These are phyloP conservation scores for Bombus sibiricus DNA, from an alignment of 1,140 invertebrate genomes.

Conservation along the genomic window DNA sequence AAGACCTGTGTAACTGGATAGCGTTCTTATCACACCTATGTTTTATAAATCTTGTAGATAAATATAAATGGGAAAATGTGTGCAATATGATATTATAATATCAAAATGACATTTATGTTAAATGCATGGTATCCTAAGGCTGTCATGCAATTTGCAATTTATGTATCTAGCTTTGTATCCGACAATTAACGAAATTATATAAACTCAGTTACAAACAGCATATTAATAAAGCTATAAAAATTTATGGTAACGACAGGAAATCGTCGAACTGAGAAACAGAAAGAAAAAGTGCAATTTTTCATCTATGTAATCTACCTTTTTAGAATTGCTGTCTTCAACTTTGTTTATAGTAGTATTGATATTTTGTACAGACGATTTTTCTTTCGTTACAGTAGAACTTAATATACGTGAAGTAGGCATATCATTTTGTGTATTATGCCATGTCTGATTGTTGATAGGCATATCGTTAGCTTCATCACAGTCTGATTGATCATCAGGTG, in stretches of 20 bases:
- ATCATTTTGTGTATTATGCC: conserved; percentile 75
- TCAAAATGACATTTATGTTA: conserved; percentile 13
- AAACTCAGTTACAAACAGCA: conserved; percentile 48
- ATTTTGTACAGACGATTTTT: conserved; percentile 75
- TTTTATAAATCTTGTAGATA: background rate
- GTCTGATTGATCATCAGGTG: conserved; percentile 77
- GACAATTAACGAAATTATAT: conserved; percentile 31
- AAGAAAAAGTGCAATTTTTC: conserved; percentile 57
- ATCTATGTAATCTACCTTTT: conserved; percentile 77
- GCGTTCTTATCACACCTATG: background rate
- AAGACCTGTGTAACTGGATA: background rate
- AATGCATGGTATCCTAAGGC: conserved; percentile 21
- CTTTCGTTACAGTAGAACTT: conserved; percentile 75
- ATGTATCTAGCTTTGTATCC: conserved; percentile 9
- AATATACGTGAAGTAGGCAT: conserved; percentile 73
- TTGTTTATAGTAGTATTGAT: conserved; percentile 72
- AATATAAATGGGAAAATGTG: background rate
- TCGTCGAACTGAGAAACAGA: conserved; percentile 54
- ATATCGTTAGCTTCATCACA: conserved; percentile 77
- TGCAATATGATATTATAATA: background rate
- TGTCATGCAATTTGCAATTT: conserved; percentile 55
- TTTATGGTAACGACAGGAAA: conserved; percentile 48
- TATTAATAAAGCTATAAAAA: conserved; percentile 58
- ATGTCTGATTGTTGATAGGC: conserved; percentile 71
- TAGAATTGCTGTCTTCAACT: conserved; percentile 73